Conservation (phyloP, 2,113 vertebrate species). For the Synodontis membranacea region DNA sequence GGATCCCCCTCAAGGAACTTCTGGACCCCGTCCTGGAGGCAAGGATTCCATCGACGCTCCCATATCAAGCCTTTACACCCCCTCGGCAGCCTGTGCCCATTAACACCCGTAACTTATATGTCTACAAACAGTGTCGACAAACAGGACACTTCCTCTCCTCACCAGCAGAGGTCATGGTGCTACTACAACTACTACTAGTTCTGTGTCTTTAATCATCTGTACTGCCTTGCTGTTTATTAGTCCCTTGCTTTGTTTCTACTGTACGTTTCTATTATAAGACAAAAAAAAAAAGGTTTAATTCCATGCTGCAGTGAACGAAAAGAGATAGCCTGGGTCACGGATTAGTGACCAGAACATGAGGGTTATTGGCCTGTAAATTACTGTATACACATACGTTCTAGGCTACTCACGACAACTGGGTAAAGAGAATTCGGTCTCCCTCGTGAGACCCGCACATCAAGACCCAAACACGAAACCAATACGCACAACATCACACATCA, state of each 20-base stretch:
- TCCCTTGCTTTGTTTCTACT: neutral
- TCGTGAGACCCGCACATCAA: neutral
- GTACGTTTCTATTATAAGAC: neutral
- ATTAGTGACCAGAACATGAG: neutral
- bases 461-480: constrained; percentile 12
- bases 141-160: neutral
- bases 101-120: neutral
- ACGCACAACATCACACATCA: neutral
- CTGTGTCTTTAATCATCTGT: neutral
- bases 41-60: neutral
- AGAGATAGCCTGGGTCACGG: neutral
- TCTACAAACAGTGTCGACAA: neutral
- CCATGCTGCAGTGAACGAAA: neutral
- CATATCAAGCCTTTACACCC: neutral
- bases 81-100: neutral
- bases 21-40: neutral
- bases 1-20: neutral
- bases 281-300: neutral
- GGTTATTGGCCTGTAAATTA: neutral
- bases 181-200: neutral
- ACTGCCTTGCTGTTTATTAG: neutral
- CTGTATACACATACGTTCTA: neutral
- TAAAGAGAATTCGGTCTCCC: neutral
- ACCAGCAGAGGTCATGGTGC: neutral
- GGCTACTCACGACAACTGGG: neutral